Base-by-base conservation (phyloP, 2,797 vertebrate genomes). In the Notoglanidium macrostoma region DNA sequence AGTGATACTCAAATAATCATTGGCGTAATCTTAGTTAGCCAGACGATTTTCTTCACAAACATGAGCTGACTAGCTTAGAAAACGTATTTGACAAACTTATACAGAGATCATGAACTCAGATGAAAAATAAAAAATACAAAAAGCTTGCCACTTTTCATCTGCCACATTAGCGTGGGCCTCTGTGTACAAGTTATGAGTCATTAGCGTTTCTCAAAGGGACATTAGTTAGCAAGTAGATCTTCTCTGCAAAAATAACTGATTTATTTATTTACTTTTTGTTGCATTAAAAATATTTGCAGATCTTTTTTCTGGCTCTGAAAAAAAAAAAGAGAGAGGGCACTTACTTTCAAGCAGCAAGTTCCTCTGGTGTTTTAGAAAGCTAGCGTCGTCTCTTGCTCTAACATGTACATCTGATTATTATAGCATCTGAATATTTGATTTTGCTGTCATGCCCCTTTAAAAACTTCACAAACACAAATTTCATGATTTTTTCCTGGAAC, bases 391-490 rank as follows among this genome's bases (percentile, higher is more conserved):
- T 65, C 11, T 65, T 44, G 46, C 63, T 84, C 26, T n/a, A 21
- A 85, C 46, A 55, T 44, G 68, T 74, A 59, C 35, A 74, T 73
- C 21, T 74, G 54, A 59, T 35, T 54, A 83, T 81, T 76, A 78
- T 44, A 86, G 84, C 86, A 14, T 87, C 85, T 55, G 83, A 85
- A 88, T 88, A 73, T 84, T 57, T 51, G 3, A 83, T 91, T 93
- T 90, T 93, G 87, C 83, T 90, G 86, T 89, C 90, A 90, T 89
- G 19, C 87, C 77, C 68, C 57, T 15, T 78, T 83, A 40, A 79
- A 35, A 23, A 40, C 40, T 8, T 14, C 55, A 80, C 77, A 80
- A 80, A 61, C 83, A 84, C 70, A n/a, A 65, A 65, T 90, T 49
- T 14, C 19, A 10, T 51, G 86, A 61, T 51, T 81, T 76, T 82